Base-by-base conservation (phyloP, 1,140 invertebrate genomes). In the Hyles vespertilio region DNA sequence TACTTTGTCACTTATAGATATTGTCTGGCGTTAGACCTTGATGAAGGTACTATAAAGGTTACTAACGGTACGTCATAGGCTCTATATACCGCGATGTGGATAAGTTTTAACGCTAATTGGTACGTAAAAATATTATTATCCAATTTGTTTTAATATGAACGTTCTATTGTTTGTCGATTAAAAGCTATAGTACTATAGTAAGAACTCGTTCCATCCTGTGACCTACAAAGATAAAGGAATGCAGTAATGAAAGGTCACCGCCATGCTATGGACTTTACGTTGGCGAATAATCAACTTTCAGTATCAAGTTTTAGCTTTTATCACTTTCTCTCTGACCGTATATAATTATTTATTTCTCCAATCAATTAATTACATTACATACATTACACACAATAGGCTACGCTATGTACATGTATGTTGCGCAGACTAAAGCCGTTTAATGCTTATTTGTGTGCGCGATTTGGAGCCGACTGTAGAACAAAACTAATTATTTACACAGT, bases 401-500 rank as follows among this genome's bases (percentile, higher is more conserved):
- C 4, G 36, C 36, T 40, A 1, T 5, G 8, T 40, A 40, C 8
- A 5, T 0, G 1, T 40, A 40, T 8, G 8, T 40, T 8, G 36
- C 36, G 36, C 36, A 5, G 36, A 40, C 5, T 40, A 5, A 40
- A 40, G 36, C 22, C 22, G 22, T 22, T 22, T 1, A 22, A 22
- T 22, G 22, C 22, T 22, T 5, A 40, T 40, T 5, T 40, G 8
- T 5, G 36, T 40, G 3, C 8, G 8, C 3, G 36, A 40, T 40
- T 40, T 40, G 4, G 7, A 40, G 36, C 8, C 36, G 8, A 40
- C 5, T n/a, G 46, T 11, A 48, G 54, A 22, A 36, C 54, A 44
- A 61, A 50, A 51, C 50, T 46, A 56, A 61, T 56, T 56, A 59
- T 64, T 55, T 65, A 64, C 33, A 69, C 60, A 59, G 64, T 57